phyloP scores from a whole-genome alignment of 2,797 vertebrate genomes.

The Platalea minor region DNA sequence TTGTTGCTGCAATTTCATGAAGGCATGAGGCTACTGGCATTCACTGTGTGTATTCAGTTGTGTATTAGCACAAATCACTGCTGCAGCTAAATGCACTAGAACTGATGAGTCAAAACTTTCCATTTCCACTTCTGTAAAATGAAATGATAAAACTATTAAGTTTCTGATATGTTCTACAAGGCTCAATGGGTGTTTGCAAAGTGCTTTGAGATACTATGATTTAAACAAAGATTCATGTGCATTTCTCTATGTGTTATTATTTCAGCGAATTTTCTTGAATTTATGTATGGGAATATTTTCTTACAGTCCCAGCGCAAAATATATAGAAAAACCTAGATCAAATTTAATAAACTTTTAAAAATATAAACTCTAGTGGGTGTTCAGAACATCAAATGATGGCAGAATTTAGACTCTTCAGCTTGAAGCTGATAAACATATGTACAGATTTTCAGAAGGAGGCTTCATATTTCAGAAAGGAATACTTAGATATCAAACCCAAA shows the following conservation, averaged over 20 bases:
- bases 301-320: background rate
- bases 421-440: slow-evolving; percentile 14
- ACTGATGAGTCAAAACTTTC: background rate
- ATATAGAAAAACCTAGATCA: background rate
- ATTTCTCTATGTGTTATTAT: background rate
- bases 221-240: background rate
- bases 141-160: background rate
- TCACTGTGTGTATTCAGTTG: background rate
- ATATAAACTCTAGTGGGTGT: background rate
- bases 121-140: background rate
- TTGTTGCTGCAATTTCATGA: background rate
- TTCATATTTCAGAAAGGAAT: slow-evolving; percentile 14
- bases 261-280: background rate
- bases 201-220: background rate
- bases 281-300: background rate
- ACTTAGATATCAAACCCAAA: slow-evolving; percentile 44
- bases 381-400: background rate
- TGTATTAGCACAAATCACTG: background rate
- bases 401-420: slow-evolving; percentile 9
- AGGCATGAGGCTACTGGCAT: background rate
- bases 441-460: slow-evolving; percentile 24
- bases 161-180: background rate
- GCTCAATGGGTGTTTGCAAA: background rate
- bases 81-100: background rate
- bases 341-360: background rate